phyloP scores from a whole-genome alignment of 2,113 vertebrate species.

The Pygoscelis antarcticus region DNA sequence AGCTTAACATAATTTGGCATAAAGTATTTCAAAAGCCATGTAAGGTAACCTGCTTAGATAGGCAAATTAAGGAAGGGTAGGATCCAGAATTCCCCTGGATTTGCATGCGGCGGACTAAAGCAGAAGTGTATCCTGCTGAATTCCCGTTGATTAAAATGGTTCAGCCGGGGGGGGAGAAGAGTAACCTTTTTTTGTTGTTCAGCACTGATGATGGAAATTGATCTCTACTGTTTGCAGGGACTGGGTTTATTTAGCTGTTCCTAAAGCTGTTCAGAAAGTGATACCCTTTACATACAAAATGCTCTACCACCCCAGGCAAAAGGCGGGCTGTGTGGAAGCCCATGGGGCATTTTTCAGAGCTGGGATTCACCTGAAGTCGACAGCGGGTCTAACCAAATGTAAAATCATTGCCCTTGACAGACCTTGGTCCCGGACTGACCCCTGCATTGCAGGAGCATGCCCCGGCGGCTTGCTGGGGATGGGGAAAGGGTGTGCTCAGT shows the following conservation, averaged over 20 bases:
- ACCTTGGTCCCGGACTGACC: fast-evolving
- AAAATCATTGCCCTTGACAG: not conserved
- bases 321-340: not conserved
- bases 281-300: not conserved
- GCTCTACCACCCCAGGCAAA: not conserved
- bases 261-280: not conserved
- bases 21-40: not conserved
- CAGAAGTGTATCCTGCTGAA: not conserved
- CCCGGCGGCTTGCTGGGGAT: fast-evolving
- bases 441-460: fast-evolving
- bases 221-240: not conserved
- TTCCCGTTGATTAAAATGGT: not conserved
- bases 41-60: not conserved
- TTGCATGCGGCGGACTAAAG: not conserved
- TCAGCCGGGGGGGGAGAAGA: not conserved
- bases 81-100: not conserved
- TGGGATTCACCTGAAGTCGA: not conserved
- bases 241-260: not conserved
- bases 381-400: not conserved
- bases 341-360: not conserved
- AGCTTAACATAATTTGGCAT: not conserved
- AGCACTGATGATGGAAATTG: not conserved
- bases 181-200: not conserved
- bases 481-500: not conserved
- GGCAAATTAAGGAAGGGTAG: not conserved